Evolutionary conservation across 2,888 invertebrate species (phyloP).

Genomic region (Augiades crinisus): DNA sequence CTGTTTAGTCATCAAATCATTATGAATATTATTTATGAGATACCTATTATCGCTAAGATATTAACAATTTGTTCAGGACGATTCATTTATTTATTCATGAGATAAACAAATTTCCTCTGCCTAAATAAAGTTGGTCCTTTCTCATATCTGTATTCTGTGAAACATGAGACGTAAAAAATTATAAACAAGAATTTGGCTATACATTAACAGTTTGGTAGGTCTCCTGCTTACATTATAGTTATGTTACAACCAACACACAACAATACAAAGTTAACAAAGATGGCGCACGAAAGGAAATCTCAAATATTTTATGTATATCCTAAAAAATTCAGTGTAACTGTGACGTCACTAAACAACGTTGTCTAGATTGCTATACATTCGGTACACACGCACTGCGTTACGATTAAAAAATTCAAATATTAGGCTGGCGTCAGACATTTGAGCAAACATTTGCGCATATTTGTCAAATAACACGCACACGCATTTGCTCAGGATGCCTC

Average conservation of each 20-base stretch:
- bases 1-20: too few species aligned
- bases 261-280: conserved; percentile 14
- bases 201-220: background rate
- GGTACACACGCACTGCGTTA: conserved; percentile 21
- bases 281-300: conserved; percentile 6
- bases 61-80: too few species aligned
- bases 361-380: conserved; percentile 23
- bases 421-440: too few species aligned
- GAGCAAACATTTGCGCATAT: too few species aligned
- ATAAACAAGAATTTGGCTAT: background rate
- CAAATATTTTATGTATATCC: conserved; percentile 22
- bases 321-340: conserved; percentile 19
- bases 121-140: too few species aligned
- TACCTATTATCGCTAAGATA: too few species aligned
- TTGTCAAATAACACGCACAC: too few species aligned
- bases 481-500: too few species aligned
- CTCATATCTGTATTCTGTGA: background rate
- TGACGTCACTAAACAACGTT: conserved; percentile 27
- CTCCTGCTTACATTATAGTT: conserved; percentile 8
- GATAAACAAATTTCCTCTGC: too few species aligned
- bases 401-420: conserved; percentile 10
- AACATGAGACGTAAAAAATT: too few species aligned
- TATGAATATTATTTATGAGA: too few species aligned
- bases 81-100: too few species aligned
- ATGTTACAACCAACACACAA: conserved; percentile 8